These are phyloP conservation scores for Formica aserva DNA, from an alignment of 2,888 invertebrate species.

Conservation along the genomic window DNA sequence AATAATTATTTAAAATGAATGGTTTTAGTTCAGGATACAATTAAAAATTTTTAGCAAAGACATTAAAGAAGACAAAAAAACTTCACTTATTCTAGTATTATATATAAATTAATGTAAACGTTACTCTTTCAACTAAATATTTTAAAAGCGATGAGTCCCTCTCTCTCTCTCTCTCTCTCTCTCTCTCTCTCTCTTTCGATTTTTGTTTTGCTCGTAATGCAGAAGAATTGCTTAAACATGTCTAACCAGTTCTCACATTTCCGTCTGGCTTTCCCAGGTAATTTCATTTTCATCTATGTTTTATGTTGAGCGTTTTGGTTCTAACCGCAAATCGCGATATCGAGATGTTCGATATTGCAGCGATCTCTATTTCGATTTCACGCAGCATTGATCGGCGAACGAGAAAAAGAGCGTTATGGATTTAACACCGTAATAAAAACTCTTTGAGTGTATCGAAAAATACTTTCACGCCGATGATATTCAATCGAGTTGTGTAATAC, in stretches of 20 bases:
- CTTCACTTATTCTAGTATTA: not conserved
- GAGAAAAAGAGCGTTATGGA: constrained; percentile 43
- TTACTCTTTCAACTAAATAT: not conserved
- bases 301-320: constrained; percentile 28
- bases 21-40: not conserved
- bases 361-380: constrained; percentile 53
- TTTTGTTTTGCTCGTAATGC: not conserved
- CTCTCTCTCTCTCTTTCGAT: too few relatives aligned
- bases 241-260: constrained; percentile 31
- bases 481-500: not conserved
- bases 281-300: constrained; percentile 39
- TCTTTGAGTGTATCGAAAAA: constrained; percentile 66
- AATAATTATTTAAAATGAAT: not conserved
- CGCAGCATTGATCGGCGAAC: constrained; percentile 52
- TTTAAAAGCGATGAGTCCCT: not conserved
- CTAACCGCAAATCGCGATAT: constrained; percentile 41
- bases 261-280: not conserved
- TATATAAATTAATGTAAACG: not conserved
- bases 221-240: not conserved
- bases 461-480: constrained; percentile 54
- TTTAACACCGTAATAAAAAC: constrained; percentile 49
- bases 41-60: not conserved
- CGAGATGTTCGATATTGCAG: constrained; percentile 29
- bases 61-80: not conserved
- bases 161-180: too few relatives aligned